Percentiles rank a stretch among this genome's conserved stretches.
These are phyloP conservation scores for Callorhinus ursinus DNA, from an alignment of 2,113 vertebrate species.

Conservation along the genomic window DNA sequence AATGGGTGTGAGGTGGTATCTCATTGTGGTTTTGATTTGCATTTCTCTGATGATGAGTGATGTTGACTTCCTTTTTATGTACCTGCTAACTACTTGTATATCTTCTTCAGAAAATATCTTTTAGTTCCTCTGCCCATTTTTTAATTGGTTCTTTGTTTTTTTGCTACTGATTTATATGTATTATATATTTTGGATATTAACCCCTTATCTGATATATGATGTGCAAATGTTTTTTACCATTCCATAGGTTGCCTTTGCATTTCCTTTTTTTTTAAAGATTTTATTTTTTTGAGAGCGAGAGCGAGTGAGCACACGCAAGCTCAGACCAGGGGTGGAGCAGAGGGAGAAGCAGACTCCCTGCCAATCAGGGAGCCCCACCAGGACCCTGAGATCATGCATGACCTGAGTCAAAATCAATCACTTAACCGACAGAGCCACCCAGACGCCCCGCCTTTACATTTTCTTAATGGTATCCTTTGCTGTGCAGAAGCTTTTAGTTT, in stretches of 20 bases:
- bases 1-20: too few relatives aligned
- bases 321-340: not conserved
- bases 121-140: not conserved
- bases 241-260: not conserved
- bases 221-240: not conserved
- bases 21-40: not conserved
- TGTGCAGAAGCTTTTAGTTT: not conserved
- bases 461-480: not conserved
- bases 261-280: not conserved
- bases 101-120: not conserved
- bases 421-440: not conserved
- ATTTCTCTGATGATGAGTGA: not conserved
- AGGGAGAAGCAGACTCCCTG: not conserved
- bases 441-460: not conserved
- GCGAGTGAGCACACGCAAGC: rapidly evolving
- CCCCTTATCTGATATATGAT: not conserved
- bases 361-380: not conserved
- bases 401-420: not conserved
- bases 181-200: not conserved
- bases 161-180: not conserved
- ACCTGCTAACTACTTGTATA: not conserved
- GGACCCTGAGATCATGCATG: not conserved
- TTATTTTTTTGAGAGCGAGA: too few relatives aligned
- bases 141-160: not conserved
- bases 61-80: not conserved